phyloP scores from a whole-genome alignment of 1,140 invertebrate species.

The Olivierus martensii region DNA sequence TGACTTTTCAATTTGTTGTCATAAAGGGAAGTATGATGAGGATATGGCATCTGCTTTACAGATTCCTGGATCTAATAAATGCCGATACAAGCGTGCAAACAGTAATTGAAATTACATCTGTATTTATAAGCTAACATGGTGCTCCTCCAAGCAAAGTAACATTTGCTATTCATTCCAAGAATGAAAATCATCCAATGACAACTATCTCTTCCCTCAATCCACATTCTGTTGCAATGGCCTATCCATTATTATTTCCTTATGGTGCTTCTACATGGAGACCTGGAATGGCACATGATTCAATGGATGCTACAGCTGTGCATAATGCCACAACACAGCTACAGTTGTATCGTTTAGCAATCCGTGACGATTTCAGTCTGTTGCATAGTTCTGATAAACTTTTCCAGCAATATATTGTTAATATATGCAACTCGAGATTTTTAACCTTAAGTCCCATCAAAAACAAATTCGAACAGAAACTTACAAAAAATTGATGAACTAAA shows the following conservation, averaged over 20 bases:
- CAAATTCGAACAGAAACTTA: conserved; percentile 14
- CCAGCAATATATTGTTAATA: conserved; percentile 19
- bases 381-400: conserved; percentile 18
- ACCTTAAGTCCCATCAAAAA: conserved; percentile 7
- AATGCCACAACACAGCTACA: conserved; percentile 6
- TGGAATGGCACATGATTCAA: conserved; percentile 1
- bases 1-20: no score
- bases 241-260: conserved; percentile 18
- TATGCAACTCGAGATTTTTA: conserved; percentile 10
- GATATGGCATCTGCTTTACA: no score
- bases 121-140: conserved; percentile 1
- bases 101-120: neutral
- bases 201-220: neutral
- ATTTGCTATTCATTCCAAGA: no score
- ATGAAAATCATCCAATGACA: neutral
- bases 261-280: conserved; percentile 14
- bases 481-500: neutral
- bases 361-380: conserved; percentile 20
- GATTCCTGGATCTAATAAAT: no score
- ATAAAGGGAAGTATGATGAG: no score
- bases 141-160: neutral
- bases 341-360: neutral
- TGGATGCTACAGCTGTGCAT: neutral
- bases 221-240: conserved; percentile 13
- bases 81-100: no score